A percentile compares a stretch with the other conserved stretches of the same genome.
These are phyloP conservation scores for Pristis pectinata DNA, from an alignment of 2,797 vertebrate genomes.

Conservation along the genomic window DNA sequence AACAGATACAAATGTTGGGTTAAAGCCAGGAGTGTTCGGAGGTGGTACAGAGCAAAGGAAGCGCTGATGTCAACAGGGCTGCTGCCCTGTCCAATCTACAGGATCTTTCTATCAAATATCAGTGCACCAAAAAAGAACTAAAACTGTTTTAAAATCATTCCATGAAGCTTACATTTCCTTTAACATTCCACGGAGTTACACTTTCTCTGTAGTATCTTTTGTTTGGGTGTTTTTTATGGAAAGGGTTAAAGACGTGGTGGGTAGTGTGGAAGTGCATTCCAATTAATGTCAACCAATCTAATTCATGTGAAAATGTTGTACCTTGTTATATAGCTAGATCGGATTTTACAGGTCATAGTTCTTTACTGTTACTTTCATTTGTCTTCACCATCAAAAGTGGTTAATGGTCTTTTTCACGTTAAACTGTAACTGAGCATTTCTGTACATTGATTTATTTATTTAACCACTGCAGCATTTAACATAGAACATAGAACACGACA, in stretches of 20 bases:
- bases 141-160: not conserved
- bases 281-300: not conserved
- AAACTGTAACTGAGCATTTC: not conserved
- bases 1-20: not conserved
- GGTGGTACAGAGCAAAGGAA: not conserved
- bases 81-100: not conserved
- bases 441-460: not conserved
- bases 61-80: not conserved
- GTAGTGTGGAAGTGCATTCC: not conserved
- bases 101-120: not conserved
- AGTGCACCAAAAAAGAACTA: not conserved
- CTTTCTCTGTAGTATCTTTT: not conserved
- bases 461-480: not conserved
- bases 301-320: not conserved
- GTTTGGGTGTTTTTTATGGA: not conserved
- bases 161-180: not conserved
- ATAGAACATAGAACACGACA: too few species aligned
- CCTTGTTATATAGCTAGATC: not conserved
- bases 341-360: not conserved
- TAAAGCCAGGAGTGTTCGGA: constrained; percentile 15
- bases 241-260: not conserved
- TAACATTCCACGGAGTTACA: not conserved
- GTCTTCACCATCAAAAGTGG: not conserved
- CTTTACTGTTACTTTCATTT: not conserved
- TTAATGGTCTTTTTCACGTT: not conserved